Base-by-base conservation (phyloP, 2,797 vertebrate genomes). In the Meriones psammophilus region DNA sequence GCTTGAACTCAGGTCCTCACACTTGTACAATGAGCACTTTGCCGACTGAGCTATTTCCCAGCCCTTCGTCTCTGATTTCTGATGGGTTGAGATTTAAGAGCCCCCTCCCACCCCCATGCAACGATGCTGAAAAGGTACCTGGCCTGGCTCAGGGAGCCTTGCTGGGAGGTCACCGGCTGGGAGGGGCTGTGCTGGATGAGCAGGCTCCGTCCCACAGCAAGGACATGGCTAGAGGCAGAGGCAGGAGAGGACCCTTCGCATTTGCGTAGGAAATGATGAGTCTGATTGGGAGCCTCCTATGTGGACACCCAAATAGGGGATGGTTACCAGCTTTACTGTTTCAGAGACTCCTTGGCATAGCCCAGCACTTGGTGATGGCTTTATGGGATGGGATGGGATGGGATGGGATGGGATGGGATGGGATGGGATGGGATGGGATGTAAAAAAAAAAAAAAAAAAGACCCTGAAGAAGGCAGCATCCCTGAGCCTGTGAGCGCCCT, bases 231-330 rank as follows among this genome's bases (percentile, higher is more conserved):
- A 15, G 4, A 77, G 80, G 28, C 4, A 30, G 60, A 3, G 26
- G 2, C 1, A 6, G 33, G 46, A n/a, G 33, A 8, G 7, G 15
- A 60, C 62, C 22, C 1, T 8, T 73, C 64, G n/a, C 2, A 0
- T 14, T 18, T 33, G 2, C 3, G 22, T 14, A 18, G 46, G 81
- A 78, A 1, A 33, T 58, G 0, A 1, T 1, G 42, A 8, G 33
- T 46, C 12, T 60, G 33, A 46, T 33, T 5, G 36, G 68, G 68
- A 69, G 0, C 28, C 15, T 1, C 0, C 8, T 5, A 18, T 30
- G 2, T 30, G 68, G 26, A 6, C 4, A 1, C 0, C 0, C 0
- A 20, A 68, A n/a, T 13, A 60, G 12, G 33, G 0, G 0, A 3
- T 12, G 6, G 42, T 69, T 5, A 8, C 2, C 12, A 64, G 88